Conservation (phyloP, 2,113 vertebrate species). For the Cyprichromis sp. region DNA sequence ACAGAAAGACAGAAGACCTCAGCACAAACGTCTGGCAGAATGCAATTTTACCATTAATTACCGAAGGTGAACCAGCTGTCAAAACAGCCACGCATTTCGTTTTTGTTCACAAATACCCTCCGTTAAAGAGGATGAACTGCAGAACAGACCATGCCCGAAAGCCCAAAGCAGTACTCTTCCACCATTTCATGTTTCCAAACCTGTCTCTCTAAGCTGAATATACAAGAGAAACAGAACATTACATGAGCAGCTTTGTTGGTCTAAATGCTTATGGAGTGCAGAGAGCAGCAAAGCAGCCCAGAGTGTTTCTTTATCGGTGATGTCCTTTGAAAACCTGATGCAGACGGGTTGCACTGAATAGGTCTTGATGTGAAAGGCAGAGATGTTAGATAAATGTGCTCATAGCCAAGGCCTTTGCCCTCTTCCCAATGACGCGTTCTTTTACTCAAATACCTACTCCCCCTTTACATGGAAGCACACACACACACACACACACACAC, state of each 20-base stretch:
- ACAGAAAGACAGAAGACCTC: conserved; percentile 20
- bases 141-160: background rate
- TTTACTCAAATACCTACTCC: conserved; percentile 32
- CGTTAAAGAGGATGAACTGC: background rate
- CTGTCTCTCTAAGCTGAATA: background rate
- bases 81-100: conserved; percentile 31
- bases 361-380: conserved; percentile 65
- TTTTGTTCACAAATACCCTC: conserved; percentile 14
- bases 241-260: conserved; percentile 25
- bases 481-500: background rate
- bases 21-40: conserved; percentile 22
- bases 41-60: conserved; percentile 44
- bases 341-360: conserved; percentile 56
- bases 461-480: conserved; percentile 6
- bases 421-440: conserved; percentile 62
- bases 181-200: background rate
- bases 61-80: conserved; percentile 51
- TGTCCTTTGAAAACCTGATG: conserved; percentile 52
- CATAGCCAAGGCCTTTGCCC: conserved; percentile 65
- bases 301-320: conserved; percentile 25
- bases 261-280: conserved; percentile 35
- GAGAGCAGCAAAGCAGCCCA: conserved; percentile 46
- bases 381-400: conserved; percentile 73
- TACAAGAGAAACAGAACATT: conserved; percentile 2
- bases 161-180: background rate